phyloP scores from a whole-genome alignment of 1,140 invertebrate species.

The Pissodes strobi region DNA sequence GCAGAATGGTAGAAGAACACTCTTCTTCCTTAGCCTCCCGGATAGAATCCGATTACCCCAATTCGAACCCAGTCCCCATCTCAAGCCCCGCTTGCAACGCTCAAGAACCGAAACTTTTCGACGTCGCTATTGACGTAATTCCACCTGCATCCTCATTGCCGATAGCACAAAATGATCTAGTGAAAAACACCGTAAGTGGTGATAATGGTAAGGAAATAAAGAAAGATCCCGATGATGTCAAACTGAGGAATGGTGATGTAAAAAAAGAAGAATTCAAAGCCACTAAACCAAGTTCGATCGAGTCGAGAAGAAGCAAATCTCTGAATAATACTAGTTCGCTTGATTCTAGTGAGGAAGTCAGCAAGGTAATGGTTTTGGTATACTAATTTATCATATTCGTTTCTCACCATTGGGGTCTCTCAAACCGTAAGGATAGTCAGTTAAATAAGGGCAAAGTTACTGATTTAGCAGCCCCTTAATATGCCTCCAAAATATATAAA shows the following conservation, averaged over 20 bases:
- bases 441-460: no score
- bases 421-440: no score
- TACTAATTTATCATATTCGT: no score
- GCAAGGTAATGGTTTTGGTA: no score
- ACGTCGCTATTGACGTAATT: conserved; percentile 12
- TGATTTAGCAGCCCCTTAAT: no score
- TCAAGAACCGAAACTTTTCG: conserved; percentile 38
- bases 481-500: no score
- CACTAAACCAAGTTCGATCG: conserved; percentile 40
- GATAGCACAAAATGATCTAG: background rate
- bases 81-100: conserved; percentile 36
- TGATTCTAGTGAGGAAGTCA: conserved; percentile 43
- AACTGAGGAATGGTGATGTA: conserved; percentile 40
- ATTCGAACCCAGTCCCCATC: conserved; percentile 41
- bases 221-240: conserved; percentile 17
- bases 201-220: conserved; percentile 1
- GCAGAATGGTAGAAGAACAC: conserved; percentile 56
- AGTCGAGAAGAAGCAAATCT: conserved; percentile 47
- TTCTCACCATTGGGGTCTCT: no score
- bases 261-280: conserved; percentile 40
- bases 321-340: conserved; percentile 46
- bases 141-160: background rate
- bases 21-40: conserved; percentile 48
- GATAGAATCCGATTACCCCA: conserved; percentile 51
- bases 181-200: background rate